These are phyloP conservation scores for Ovis aries DNA, from an alignment of 2,113 vertebrate species.

Conservation along the genomic window ARS-UI_Ramb_v3.0 NC_056080.1:4965501-4966000, in stretches of 20 bases:
- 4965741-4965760: rapidly evolving
- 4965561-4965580: background rate
- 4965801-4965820: rapidly evolving
- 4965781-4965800: rapidly evolving
- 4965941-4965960: background rate
- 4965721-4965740: rapidly evolving
- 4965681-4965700: background rate
- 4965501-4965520: background rate
- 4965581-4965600: background rate
- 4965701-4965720: background rate
- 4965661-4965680: background rate
- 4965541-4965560: background rate
- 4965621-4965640: rapidly evolving
- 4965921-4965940: background rate
- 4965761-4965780: rapidly evolving
- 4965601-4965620: background rate
- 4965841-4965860: rapidly evolving
- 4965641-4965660: background rate
- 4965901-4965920: background rate
- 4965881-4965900: background rate
- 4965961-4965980: background rate
- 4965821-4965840: background rate
- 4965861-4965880: rapidly evolving
- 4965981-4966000: background rate
- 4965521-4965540: background rate